A percentile compares a stretch with the other conserved stretches of the same genome.
These are phyloP conservation scores for Serranus cabrilla DNA, from an alignment of 2,797 vertebrate genomes.

Conservation along the genomic window DNA sequence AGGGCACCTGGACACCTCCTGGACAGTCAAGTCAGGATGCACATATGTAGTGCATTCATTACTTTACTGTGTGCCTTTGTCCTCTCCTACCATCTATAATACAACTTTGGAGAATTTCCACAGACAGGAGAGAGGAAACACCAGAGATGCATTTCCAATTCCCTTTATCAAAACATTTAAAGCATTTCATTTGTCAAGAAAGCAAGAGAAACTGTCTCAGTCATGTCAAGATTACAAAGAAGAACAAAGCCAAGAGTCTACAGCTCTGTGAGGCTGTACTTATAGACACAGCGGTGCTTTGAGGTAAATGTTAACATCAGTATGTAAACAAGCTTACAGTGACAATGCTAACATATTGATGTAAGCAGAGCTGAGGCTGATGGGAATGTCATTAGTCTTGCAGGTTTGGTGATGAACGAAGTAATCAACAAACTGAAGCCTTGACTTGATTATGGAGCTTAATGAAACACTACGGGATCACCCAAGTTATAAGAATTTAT, in stretches of 20 bases:
- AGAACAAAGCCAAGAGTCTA: background rate
- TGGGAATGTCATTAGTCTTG: background rate
- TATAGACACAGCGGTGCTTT: background rate
- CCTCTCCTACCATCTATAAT: background rate
- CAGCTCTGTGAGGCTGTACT: background rate
- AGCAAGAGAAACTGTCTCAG: background rate
- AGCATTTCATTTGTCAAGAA: background rate
- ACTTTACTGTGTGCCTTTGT: background rate
- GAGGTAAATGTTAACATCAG: background rate
- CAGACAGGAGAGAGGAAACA: background rate
- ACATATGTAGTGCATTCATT: conserved; percentile 17
- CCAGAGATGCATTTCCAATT: background rate
- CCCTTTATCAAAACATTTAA: background rate
- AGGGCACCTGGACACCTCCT: conserved; percentile 46
- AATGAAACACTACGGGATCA: background rate
- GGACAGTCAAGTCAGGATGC: conserved; percentile 7
- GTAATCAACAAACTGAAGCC: background rate
- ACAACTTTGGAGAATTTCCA: background rate
- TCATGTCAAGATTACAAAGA: background rate
- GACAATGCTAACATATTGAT: background rate
- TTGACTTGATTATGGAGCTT: background rate
- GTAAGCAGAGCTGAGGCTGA: background rate
- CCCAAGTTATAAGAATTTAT: background rate
- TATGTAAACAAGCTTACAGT: background rate
- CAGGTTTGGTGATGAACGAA: background rate